phyloP scores from a whole-genome alignment of 2,113 vertebrate genomes.

The Tor tambroides region DNA sequence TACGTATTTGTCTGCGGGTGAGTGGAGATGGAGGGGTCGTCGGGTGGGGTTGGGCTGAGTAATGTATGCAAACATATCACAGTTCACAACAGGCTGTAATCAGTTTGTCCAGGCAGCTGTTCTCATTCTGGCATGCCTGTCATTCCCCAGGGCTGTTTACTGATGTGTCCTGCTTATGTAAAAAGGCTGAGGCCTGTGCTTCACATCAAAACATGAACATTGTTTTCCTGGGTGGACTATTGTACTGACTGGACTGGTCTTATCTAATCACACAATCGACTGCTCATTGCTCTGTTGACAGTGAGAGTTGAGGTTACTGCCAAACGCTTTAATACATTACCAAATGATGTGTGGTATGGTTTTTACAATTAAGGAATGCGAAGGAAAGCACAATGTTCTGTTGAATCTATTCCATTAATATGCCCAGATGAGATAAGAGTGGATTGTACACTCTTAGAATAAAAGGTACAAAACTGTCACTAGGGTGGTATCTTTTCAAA shows the following conservation, averaged over 20 bases:
- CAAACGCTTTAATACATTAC: neutral
- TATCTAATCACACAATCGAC: conserved; percentile 24
- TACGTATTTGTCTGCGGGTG: neutral
- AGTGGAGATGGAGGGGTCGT: neutral
- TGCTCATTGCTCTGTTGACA: conserved; percentile 29
- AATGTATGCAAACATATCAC: conserved; percentile 19
- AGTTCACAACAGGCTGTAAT: neutral
- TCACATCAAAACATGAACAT: conserved; percentile 11
- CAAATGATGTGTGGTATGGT: neutral
- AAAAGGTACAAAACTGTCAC: too few species aligned
- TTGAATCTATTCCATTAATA: neutral
- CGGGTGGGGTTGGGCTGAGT: neutral
- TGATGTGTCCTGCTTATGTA: neutral
- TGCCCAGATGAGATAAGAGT: neutral
- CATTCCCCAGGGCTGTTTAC: conserved; percentile 46
- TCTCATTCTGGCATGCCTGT: conserved; percentile 24
- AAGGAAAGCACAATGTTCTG: neutral
- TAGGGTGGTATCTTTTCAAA: too few species aligned
- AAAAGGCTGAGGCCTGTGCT: neutral
- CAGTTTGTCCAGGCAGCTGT: neutral
- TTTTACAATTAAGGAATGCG: neutral
- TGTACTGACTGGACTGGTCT: neutral
- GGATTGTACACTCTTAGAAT: neutral
- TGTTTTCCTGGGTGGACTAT: conserved; percentile 9
- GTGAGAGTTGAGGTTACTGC: neutral